Evolutionary conservation across 2,113 vertebrate species (phyloP).

Genomic region (Tachuris rubrigastra): DNA sequence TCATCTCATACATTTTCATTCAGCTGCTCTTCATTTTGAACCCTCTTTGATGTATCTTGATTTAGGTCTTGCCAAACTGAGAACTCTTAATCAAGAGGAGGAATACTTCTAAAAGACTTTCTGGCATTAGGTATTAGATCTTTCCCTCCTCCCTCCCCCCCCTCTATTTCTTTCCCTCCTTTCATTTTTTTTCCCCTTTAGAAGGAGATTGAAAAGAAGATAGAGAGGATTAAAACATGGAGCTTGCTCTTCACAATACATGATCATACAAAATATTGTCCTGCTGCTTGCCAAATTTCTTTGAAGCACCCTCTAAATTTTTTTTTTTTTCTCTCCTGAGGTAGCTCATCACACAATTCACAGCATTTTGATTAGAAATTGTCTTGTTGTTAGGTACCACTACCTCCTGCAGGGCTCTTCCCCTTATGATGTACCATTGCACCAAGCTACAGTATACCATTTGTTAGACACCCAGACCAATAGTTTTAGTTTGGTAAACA

Average conservation of each 20-base stretch:
- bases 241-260: not conserved
- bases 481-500: not conserved
- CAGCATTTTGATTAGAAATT: not conserved
- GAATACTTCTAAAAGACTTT: conserved; percentile 64
- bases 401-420: not conserved
- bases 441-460: not conserved
- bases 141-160: not conserved
- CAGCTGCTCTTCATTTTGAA: conserved; percentile 69
- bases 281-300: not conserved
- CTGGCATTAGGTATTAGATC: conserved; percentile 13
- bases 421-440: not conserved
- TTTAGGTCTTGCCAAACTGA: conserved; percentile 69
- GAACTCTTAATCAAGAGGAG: conserved; percentile 63
- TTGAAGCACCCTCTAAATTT: not conserved
- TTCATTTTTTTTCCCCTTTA: not conserved
- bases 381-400: not conserved
- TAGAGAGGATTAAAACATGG: not conserved
- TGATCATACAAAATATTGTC: not conserved
- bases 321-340: not conserved
- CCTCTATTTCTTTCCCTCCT: not conserved
- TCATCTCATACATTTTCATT: conserved; percentile 66
- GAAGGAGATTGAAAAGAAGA: not conserved
- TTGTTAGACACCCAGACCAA: not conserved
- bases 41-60: conserved; percentile 68
- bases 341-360: not conserved